Evolutionary conservation across 1,140 invertebrate genomes (phyloP), one percentile per base, ranked within the genome.

Genomic region (Tribolium madens): DNA sequence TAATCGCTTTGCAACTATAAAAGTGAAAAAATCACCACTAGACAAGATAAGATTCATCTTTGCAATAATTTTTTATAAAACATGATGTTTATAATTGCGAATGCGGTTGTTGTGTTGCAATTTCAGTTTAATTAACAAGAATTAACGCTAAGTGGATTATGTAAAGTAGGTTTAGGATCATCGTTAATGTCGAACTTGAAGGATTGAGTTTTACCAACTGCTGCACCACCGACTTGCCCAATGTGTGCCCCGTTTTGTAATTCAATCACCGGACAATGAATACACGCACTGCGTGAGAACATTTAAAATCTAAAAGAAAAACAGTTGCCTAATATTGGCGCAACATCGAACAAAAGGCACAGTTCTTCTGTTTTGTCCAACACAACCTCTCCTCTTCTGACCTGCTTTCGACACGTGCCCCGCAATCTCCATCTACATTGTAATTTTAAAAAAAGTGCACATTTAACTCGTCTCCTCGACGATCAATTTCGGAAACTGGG

Each of bases 231-330:
- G 7, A 64, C 68, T 72, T 72, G 46, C 70, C 46, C 47, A 72
- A 72, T 72, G 18, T 18, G 70, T 72, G 26, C 26, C 50, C 57
- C 70, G 50, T 72, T 52, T 72, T 72, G 46, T 72, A 72, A 72
- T 72, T 72, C 46, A 72, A 72, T 72, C 18, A 72, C 42, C 50
- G 70, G 70, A 72, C 70, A 72, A 72, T 72, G 46, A 33, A 50
- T 52, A 50, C 70, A 72, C 70, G 70, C 70, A 72, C 70, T 72
- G 46, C 70, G 70, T 72, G 70, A 72, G 70, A 72, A 72, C 17
- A 72, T 71, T 71, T 47, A 64, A 17, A 18, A 31, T 72, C 70
- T 72, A 33, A 18, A 72, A 72, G 70, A 72, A 48, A 72, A 71
- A 21, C 14, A 52, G 50, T 72, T 72, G 26, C 70, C 31, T 21